Conservation (phyloP, 2,797 vertebrate genomes). For the Podargus strigoides region DNA sequence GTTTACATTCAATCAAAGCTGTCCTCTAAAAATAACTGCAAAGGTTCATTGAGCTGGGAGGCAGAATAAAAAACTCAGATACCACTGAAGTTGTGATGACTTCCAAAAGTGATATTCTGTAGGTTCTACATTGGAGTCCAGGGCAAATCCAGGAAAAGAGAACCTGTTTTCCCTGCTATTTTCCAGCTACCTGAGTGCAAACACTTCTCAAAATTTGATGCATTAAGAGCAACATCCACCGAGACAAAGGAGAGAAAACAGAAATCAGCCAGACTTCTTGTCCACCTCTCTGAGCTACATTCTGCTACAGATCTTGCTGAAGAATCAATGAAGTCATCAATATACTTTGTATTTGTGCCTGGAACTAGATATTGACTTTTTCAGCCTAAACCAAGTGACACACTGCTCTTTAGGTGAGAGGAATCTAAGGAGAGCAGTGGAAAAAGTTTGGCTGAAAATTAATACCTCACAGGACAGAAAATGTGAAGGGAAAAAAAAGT, state of each 20-base stretch:
- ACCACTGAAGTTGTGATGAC: not conserved
- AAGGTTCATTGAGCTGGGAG: not conserved
- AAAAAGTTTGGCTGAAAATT: not conserved
- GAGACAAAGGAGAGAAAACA: not conserved
- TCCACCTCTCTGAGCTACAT: not conserved
- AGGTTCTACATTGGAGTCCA: not conserved
- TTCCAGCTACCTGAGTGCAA: not conserved
- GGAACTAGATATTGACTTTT: not conserved
- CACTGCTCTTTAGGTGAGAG: not conserved
- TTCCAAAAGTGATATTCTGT: not conserved
- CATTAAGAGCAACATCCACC: not conserved
- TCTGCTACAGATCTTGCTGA: not conserved
- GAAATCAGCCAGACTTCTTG: not conserved
- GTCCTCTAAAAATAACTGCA: not conserved
- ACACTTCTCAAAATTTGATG: fast-evolving
- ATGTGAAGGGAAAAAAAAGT: fast-evolving
- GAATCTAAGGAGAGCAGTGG: not conserved
- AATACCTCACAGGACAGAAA: not conserved
- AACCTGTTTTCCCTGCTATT: not conserved
- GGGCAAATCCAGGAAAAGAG: not conserved
- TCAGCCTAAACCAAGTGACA: not conserved
- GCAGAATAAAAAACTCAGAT: not conserved
- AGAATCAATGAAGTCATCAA: not conserved
- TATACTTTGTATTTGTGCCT: not conserved
- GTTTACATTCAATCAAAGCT: not conserved